These are phyloP conservation scores for Metallyticus violacea DNA, from an alignment of 2,888 invertebrate species.

Conservation along the genomic window DNA sequence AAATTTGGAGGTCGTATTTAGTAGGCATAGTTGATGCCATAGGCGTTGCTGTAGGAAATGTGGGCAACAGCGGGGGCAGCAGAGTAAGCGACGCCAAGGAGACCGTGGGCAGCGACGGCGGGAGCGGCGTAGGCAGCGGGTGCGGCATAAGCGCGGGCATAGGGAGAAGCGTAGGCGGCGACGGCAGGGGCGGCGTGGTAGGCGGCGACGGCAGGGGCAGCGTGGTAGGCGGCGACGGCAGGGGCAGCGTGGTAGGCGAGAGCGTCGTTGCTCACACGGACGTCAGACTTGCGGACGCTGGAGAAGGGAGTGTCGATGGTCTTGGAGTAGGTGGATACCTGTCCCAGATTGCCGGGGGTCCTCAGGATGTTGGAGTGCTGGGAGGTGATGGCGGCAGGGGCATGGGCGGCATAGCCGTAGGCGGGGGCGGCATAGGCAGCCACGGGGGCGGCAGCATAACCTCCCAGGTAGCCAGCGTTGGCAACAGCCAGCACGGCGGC, in stretches of 20 bases:
- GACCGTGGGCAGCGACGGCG: conserved; percentile 16
- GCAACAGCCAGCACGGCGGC: conserved; percentile 37
- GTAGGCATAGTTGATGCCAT: conserved; percentile 28
- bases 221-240: conserved; percentile 33
- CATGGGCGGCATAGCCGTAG: conserved; percentile 8
- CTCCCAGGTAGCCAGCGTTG: conserved; percentile 36
- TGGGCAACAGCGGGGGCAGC: conserved; percentile 40
- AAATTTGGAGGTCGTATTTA: background rate
- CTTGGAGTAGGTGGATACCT: conserved; percentile 65
- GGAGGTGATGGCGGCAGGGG: conserved; percentile 34
- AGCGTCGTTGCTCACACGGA: conserved; percentile 51
- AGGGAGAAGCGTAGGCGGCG: conserved; percentile 32
- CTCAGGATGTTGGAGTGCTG: conserved; percentile 45
- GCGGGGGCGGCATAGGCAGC: conserved; percentile 13
- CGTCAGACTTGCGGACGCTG: conserved; percentile 66
- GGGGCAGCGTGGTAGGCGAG: conserved; percentile 30
- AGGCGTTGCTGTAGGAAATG: conserved; percentile 35
- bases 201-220: conserved; percentile 22
- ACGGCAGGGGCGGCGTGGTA: conserved; percentile 22
- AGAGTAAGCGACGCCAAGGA: conserved; percentile 39
- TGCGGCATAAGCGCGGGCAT: conserved; percentile 57
- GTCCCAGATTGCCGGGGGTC: conserved; percentile 64
- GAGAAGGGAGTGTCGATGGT: conserved; percentile 71
- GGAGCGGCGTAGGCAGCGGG: conserved; percentile 40
- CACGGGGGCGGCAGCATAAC: conserved; percentile 32